phyloP scores from a whole-genome alignment of 2,888 invertebrate genomes.

The Carabus problematicus region DNA sequence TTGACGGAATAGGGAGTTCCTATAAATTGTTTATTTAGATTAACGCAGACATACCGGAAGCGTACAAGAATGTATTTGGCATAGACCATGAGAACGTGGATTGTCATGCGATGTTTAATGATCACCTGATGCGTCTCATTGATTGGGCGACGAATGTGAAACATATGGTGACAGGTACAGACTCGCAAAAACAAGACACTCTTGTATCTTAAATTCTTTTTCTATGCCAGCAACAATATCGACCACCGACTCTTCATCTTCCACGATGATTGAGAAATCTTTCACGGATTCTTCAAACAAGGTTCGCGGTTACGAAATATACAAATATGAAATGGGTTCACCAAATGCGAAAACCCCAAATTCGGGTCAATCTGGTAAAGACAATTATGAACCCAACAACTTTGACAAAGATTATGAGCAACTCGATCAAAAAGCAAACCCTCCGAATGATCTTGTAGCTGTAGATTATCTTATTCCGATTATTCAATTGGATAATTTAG shows the following conservation, averaged over 20 bases:
- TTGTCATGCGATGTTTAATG: slow-evolving; percentile 22
- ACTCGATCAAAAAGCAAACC: no score
- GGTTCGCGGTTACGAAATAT: background rate
- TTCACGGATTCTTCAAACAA: background rate
- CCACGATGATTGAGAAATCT: slow-evolving; percentile 4
- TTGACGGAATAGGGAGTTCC: background rate
- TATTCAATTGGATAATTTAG: background rate
- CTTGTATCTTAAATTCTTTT: background rate
- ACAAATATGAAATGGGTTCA: slow-evolving; percentile 6
- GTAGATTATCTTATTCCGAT: background rate
- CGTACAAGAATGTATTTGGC: slow-evolving; percentile 21
- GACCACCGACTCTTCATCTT: slow-evolving; percentile 15
- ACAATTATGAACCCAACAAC: background rate
- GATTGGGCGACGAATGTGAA: slow-evolving; percentile 24
- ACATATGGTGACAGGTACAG: slow-evolving; percentile 30
- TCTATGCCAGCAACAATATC: slow-evolving; percentile 12
- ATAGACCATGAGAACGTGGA: slow-evolving; percentile 10
- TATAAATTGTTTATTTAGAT: background rate
- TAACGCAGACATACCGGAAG: slow-evolving; percentile 20
- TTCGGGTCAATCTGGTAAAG: background rate
- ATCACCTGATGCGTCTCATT: slow-evolving; percentile 16
- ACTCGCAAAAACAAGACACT: background rate
- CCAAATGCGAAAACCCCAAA: slow-evolving; percentile 3
- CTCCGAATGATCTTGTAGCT: background rate
- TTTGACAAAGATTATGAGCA: slow-evolving; percentile 5